Evolutionary conservation across 2,797 vertebrate genomes (phyloP).

Genomic region (Sebastes steindachneri): DNA sequence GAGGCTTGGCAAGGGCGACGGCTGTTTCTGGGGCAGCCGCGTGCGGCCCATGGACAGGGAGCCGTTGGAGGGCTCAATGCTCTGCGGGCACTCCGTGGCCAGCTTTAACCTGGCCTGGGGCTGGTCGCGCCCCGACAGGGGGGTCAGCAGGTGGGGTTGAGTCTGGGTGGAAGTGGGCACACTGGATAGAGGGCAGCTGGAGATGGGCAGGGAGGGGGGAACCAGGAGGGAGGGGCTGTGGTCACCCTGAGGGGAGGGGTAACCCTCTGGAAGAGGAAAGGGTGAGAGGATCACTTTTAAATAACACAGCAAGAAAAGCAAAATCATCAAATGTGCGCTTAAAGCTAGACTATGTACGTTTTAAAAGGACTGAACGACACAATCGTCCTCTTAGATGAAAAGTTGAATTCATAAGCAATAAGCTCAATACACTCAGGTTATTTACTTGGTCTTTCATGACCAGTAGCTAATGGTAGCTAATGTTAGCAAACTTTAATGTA

Average conservation of each 20-base stretch:
- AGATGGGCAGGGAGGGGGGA: constrained; percentile 89
- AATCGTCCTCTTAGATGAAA: neutral
- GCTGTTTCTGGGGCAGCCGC: constrained; percentile 85
- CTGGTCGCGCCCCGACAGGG: constrained; percentile 87
- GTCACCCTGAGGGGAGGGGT: constrained; percentile 91
- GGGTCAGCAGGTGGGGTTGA: constrained; percentile 89
- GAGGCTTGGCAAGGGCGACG: constrained; percentile 77
- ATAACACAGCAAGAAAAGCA: neutral
- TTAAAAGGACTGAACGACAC: neutral
- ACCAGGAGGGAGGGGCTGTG: constrained; percentile 91
- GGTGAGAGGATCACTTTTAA: neutral
- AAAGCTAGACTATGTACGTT: neutral
- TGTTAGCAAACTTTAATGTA: too few relatives aligned
- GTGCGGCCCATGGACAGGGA: constrained; percentile 86
- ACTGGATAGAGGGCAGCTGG: constrained; percentile 92
- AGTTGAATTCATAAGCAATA: neutral
- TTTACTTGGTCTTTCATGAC: rapidly evolving
- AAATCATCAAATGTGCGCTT: neutral
- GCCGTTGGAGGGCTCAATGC: constrained; percentile 88
- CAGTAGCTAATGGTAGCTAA: too few relatives aligned
- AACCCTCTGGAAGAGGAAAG: constrained; percentile 75
- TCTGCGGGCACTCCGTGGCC: constrained; percentile 90
- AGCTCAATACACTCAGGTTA: neutral
- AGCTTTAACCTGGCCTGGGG: constrained; percentile 83
- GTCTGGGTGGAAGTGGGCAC: constrained; percentile 91